These are phyloP conservation scores for Epistrophe eligans DNA, from an alignment of 2,888 invertebrate genomes.

Conservation along the genomic window DNA sequence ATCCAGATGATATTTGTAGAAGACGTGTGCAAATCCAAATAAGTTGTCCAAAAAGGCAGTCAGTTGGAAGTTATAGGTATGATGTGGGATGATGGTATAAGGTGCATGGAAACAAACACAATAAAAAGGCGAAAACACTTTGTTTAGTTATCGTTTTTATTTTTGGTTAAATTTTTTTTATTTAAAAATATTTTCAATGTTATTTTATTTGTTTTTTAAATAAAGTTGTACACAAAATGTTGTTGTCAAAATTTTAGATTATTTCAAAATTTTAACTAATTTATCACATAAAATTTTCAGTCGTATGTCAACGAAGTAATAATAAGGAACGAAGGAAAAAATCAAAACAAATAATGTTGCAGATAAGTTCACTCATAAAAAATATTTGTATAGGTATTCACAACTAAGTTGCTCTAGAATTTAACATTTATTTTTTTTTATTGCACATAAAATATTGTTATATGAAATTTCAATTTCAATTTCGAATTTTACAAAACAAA, in stretches of 20 bases:
- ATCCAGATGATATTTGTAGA: slow-evolving; percentile 57
- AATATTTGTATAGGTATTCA: background rate
- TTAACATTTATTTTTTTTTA: slow-evolving; percentile 7
- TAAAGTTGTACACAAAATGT: slow-evolving; percentile 65
- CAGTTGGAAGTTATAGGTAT: slow-evolving; percentile 15
- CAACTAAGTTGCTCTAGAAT: slow-evolving; percentile 25
- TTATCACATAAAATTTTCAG: slow-evolving; percentile 53
- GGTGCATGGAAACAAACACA: slow-evolving; percentile 58
- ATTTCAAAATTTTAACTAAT: slow-evolving; percentile 39
- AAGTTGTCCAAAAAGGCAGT: slow-evolving; percentile 36
- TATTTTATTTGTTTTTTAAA: slow-evolving; percentile 12
- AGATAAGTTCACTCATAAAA: slow-evolving; percentile 15
- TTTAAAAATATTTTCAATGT: background rate
- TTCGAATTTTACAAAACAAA: background rate
- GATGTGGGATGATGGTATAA: slow-evolving; percentile 44
- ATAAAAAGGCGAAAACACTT: slow-evolving; percentile 58
- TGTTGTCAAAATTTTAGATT: slow-evolving; percentile 15
- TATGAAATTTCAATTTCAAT: background rate
- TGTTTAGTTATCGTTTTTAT: slow-evolving; percentile 65
- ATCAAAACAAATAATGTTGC: slow-evolving; percentile 17
- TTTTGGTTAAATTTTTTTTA: background rate
- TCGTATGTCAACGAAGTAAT: slow-evolving; percentile 45
- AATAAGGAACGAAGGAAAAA: slow-evolving; percentile 16
- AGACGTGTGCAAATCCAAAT: slow-evolving; percentile 54
- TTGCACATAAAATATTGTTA: slow-evolving; percentile 23